Evolutionary conservation across 1,140 invertebrate species (phyloP).

Genomic region (Hypsibius dujardini): DNA sequence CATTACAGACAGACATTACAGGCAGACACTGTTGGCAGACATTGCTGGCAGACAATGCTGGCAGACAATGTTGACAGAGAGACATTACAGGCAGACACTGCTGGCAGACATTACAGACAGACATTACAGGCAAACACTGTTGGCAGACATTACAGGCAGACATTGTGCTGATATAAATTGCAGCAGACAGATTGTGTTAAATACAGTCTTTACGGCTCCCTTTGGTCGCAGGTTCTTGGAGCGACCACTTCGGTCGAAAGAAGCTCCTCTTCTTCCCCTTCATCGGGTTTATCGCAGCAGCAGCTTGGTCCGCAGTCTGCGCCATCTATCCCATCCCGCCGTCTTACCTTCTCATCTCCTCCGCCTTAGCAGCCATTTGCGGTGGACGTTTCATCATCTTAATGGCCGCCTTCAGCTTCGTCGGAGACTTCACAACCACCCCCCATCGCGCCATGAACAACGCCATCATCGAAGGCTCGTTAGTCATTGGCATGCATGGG

Average conservation of each 20-base stretch:
- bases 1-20: too few relatives aligned
- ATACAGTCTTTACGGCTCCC: too few relatives aligned
- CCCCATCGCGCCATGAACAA: neutral
- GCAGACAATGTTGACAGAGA: too few relatives aligned
- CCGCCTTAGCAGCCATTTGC: neutral
- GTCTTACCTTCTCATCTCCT: conserved; percentile 9
- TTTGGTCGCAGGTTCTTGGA: neutral
- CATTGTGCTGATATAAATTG: too few relatives aligned
- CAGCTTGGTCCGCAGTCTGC: neutral
- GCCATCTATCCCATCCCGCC: neutral
- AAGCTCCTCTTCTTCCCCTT: neutral
- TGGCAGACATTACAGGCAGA: too few relatives aligned
- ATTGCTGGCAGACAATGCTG: too few relatives aligned
- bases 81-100: too few relatives aligned
- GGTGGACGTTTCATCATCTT: neutral
- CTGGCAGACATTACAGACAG: too few relatives aligned
- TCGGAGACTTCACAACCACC: neutral
- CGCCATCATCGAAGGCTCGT: conserved; percentile 4
- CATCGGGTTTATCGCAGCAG: neutral
- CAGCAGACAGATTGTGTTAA: too few relatives aligned
- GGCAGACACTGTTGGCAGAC: too few relatives aligned
- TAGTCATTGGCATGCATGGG: neutral
- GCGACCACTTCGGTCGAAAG: conserved; percentile 4
- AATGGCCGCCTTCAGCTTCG: conserved; percentile 4
- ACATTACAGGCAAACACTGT: too few relatives aligned